Conservation (phyloP, 1,140 invertebrate genomes). For the Drosophila trapezifrons region DNA sequence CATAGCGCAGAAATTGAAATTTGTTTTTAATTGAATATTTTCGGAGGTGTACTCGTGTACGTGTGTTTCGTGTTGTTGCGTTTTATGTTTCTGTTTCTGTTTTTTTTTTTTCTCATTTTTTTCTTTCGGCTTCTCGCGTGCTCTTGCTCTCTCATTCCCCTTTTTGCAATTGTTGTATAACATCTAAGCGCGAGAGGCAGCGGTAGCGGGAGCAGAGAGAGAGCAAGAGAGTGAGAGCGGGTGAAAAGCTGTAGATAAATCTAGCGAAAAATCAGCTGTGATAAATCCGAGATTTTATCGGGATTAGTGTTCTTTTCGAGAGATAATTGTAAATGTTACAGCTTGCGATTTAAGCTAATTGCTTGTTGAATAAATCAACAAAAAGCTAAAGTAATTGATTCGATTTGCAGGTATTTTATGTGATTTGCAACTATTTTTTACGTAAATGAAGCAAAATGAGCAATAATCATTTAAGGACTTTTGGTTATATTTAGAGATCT, state of each 20-base stretch:
- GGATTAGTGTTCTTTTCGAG: neutral
- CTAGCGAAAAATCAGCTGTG: constrained; percentile 19
- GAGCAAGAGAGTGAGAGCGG: constrained; percentile 11
- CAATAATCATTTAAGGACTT: too few species aligned
- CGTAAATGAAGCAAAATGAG: constrained; percentile 1
- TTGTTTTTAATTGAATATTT: constrained; percentile 67
- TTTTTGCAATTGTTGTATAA: constrained; percentile 73
- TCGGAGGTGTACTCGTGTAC: constrained; percentile 40
- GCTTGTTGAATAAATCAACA: neutral
- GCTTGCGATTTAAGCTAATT: neutral
- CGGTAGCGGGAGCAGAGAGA: constrained; percentile 11
- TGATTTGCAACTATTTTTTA: neutral
- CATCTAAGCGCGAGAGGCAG: constrained; percentile 30
- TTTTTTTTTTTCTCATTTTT: constrained; percentile 23
- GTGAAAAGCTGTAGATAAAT: constrained; percentile 46
- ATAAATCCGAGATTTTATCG: constrained; percentile 8
- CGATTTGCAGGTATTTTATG: neutral
- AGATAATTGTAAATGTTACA: neutral
- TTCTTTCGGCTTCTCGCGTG: constrained; percentile 19
- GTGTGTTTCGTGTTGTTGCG: constrained; percentile 37
- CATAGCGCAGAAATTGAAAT: constrained; percentile 57
- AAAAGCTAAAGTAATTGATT: neutral
- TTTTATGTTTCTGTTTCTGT: constrained; percentile 25
- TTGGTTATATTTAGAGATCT: neutral
- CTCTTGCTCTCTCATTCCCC: constrained; percentile 9